Conservation (phyloP, 2,888 invertebrate genomes). For the Drosophila acutilabella region DNA sequence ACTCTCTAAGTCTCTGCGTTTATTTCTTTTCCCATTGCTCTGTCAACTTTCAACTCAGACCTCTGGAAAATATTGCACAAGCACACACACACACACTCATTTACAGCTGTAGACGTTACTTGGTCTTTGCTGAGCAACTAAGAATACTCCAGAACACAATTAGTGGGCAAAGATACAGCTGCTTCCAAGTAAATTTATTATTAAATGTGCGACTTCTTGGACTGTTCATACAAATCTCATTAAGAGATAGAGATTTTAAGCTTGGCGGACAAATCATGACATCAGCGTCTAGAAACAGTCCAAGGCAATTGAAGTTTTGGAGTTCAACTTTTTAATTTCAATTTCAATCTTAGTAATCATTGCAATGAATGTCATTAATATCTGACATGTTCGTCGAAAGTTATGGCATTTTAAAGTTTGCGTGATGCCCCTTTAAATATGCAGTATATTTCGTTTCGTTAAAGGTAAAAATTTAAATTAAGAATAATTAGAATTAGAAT, state of each 20-base stretch:
- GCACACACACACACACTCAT: constrained; percentile 1
- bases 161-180: constrained; percentile 2
- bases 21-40: constrained; percentile 5
- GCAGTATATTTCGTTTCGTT: no score
- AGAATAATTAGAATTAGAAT: no score
- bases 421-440: no score
- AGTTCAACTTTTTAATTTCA: not conserved
- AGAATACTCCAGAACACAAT: not conserved
- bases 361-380: not conserved
- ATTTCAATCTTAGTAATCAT: not conserved
- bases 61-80: constrained; percentile 31
- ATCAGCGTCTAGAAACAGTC: not conserved
- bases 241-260: not conserved
- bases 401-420: not conserved
- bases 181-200: constrained; percentile 2
- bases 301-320: no score
- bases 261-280: not conserved
- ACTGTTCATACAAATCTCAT: not conserved
- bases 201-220: not conserved
- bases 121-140: not conserved
- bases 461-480: no score
- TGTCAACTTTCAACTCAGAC: constrained; percentile 45
- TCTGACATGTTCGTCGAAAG: not conserved
- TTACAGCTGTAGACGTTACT: constrained; percentile 6
- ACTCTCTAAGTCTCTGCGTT: constrained; percentile 6